Base-by-base conservation (phyloP, 2,888 invertebrate genomes). In the Eurois occulta region DNA sequence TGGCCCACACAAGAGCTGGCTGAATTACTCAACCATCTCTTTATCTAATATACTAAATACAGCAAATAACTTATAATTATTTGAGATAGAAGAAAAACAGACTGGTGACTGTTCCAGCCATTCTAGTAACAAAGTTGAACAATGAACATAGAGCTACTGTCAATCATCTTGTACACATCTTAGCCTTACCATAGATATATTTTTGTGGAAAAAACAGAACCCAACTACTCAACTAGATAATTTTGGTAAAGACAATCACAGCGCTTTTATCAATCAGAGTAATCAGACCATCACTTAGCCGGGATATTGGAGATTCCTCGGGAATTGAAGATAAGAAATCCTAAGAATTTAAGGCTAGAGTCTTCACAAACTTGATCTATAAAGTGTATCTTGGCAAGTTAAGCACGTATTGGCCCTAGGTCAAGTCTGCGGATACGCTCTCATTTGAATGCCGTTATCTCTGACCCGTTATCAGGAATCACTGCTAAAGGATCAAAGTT, bases 331-430 rank as follows among this genome's bases (percentile, higher is more conserved):
- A 70, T 73, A 73, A 60, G 35, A 68, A 52, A 73, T 65, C 24
- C 28, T 10, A 55, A 48, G 8, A 48, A 41, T 80, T 41, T 1
- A 62, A 77, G 4, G 3, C 3, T 35, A 72, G 41, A 46, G 38
- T 28, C 35, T 66, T 65, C 64, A 74, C 35, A 68, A 78, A 72
- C 86, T 67, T 83, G 74, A 78, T 78, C 73, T 58, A 74, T 72
- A 72, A 70, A 64, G 38, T 24, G 48, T 72, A 70, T 75, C 72
- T 83, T 78, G 43, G n/a, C 72, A 70, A 46, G 43, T 74, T 32
- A 35, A 77, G 73, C 86, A 82, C 78, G 78, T 72, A 72, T 43
- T 86, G 65, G 73, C 74, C 84, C 35, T 32, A 48, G 80, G 84
- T 84, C 67, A 85, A 80, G 71, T 67, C 80, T 70, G 62, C 64